Evolutionary conservation across 2,797 vertebrate genomes (phyloP).

Genomic region (Channa striata): DNA sequence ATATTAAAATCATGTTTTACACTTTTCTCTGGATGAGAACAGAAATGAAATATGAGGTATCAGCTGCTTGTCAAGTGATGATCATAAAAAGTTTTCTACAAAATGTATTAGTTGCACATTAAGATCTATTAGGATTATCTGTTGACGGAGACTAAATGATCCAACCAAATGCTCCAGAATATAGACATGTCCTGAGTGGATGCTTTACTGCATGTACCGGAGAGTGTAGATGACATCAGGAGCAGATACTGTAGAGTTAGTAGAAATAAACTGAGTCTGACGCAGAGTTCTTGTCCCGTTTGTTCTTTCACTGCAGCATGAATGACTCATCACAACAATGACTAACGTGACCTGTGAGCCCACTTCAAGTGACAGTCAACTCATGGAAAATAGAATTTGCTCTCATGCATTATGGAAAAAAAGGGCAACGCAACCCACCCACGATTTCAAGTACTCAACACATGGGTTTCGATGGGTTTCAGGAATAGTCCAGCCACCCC

Average conservation of each 20-base stretch:
- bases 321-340: conserved; percentile 82
- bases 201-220: conserved; percentile 6
- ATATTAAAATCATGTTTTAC: too few relatives aligned
- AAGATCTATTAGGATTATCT: neutral
- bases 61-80: too few relatives aligned
- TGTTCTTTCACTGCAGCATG: conserved; percentile 64
- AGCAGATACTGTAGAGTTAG: conserved; percentile 7
- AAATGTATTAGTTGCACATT: too few relatives aligned
- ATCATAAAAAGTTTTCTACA: too few relatives aligned
- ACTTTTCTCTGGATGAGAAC: too few relatives aligned
- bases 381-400: conserved; percentile 60
- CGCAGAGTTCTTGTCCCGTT: conserved; percentile 43
- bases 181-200: neutral
- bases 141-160: neutral
- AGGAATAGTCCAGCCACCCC: conserved; percentile 54
- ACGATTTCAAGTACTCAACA: conserved; percentile 57
- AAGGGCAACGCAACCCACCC: conserved; percentile 42
- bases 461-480: conserved; percentile 46
- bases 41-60: too few relatives aligned
- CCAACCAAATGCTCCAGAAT: neutral
- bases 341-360: conserved; percentile 76
- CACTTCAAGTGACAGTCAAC: conserved; percentile 77
- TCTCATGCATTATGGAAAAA: conserved; percentile 52
- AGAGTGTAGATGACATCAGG: conserved; percentile 9
- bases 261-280: conserved; percentile 36